A percentile compares a stretch with the other conserved stretches of the same genome.
phyloP scores from a whole-genome alignment of 2,113 vertebrate species.

The Nesoenas mayeri region DNA sequence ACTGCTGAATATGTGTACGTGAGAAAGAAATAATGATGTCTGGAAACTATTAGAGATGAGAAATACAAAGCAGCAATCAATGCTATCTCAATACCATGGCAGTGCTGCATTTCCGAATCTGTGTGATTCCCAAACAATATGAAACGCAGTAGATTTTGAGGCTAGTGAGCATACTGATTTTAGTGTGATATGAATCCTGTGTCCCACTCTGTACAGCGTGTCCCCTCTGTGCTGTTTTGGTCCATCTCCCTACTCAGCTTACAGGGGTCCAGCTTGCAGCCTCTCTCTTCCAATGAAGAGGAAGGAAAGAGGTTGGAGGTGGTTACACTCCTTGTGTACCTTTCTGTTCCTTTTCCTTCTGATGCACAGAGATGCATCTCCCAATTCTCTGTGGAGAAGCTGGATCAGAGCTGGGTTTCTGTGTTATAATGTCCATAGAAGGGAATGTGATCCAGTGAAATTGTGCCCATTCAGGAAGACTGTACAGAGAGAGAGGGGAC shows the following conservation, averaged over 20 bases:
- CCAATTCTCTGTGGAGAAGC: not conserved
- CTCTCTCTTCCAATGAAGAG: not conserved
- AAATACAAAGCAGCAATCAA: not conserved
- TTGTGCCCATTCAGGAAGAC: not conserved
- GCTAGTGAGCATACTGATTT: not conserved
- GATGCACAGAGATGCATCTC: not conserved
- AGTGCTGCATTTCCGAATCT: not conserved
- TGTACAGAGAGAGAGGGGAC: not conserved
- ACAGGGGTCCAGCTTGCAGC: not conserved
- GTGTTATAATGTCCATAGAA: accelerated
- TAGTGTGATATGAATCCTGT: not conserved
- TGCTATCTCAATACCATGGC: not conserved
- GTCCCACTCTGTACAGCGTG: not conserved
- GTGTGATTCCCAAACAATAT: not conserved
- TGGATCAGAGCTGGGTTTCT: not conserved
- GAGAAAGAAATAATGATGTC: not conserved
- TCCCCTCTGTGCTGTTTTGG: not conserved
- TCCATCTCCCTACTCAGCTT: not conserved
- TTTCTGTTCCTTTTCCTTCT: not conserved
- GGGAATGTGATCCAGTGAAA: not conserved
- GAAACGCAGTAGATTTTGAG: not conserved
- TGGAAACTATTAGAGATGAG: not conserved
- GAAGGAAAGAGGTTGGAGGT: not conserved
- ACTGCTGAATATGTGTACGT: not conserved
- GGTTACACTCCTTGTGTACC: not conserved